These are phyloP conservation scores for Micropoecilia bifurca DNA, from an alignment of 2,797 vertebrate genomes.

Conservation along the genomic window DNA sequence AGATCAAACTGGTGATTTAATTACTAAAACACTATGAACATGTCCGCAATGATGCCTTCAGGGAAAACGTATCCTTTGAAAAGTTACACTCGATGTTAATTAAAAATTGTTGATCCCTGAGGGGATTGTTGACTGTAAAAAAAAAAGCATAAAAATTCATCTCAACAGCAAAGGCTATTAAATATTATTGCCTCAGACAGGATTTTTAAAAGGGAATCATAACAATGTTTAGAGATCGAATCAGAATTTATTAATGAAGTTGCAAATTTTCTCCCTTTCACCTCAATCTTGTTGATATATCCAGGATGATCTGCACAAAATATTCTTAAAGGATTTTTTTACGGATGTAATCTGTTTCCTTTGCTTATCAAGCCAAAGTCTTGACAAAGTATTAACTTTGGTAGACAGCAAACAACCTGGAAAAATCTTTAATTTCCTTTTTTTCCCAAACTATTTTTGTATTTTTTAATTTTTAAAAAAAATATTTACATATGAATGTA, in stretches of 20 bases:
- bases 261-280: not conserved
- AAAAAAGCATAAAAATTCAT: not conserved
- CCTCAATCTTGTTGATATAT: not conserved
- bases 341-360: not conserved
- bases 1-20: slow-evolving; percentile 49
- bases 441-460: not conserved
- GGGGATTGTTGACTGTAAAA: slow-evolving; percentile 37
- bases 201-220: not conserved
- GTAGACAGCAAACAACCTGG: not conserved
- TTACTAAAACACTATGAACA: slow-evolving; percentile 38
- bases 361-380: not conserved
- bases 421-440: not conserved
- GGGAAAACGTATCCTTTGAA: slow-evolving; percentile 45
- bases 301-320: not conserved
- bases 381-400: not conserved
- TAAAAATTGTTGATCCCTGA: slow-evolving; percentile 67
- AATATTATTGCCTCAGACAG: not conserved
- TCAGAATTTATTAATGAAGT: not conserved
- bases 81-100: slow-evolving; percentile 53
- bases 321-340: not conserved
- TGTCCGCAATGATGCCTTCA: slow-evolving; percentile 16
- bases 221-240: not conserved
- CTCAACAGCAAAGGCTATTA: not conserved
- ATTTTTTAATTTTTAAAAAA: not conserved
- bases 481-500: not conserved